Conservation (phyloP, 2,113 vertebrate genomes). For the Cisticola juncidis region DNA sequence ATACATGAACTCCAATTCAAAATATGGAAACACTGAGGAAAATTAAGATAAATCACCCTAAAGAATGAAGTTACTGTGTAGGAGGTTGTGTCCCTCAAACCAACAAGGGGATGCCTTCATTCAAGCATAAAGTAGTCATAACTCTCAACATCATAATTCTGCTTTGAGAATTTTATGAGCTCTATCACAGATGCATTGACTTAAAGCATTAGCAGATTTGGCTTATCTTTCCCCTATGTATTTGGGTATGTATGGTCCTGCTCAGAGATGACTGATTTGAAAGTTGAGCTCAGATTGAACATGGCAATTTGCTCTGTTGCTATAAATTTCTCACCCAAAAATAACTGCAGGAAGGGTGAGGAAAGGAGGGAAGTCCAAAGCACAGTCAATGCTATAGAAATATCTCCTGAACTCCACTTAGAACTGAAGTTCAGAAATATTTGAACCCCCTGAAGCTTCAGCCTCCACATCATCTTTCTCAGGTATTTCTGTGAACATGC, state of each 20-base stretch:
- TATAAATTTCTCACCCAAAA: not conserved
- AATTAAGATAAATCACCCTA: constrained; percentile 33
- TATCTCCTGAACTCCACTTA: not conserved
- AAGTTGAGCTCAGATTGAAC: constrained; percentile 20
- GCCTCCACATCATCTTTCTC: not conserved
- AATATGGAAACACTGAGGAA: not conserved
- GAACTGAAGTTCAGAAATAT: not conserved
- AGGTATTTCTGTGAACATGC: not conserved
- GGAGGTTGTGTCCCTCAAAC: constrained; percentile 24
- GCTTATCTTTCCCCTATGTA: constrained; percentile 5
- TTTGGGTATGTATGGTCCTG: not conserved
- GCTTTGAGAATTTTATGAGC: constrained; percentile 31
- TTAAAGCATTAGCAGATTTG: constrained; percentile 8
- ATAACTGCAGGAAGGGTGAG: not conserved
- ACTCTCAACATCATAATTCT: not conserved
- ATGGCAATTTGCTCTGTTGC: not conserved
- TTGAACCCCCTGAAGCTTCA: not conserved
- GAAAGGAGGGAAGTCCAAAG: not conserved
- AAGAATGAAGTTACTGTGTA: constrained; percentile 5
- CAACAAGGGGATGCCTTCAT: not conserved
- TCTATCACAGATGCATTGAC: constrained; percentile 13
- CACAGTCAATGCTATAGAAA: not conserved
- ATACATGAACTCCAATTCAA: not conserved
- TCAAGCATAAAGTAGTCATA: constrained; percentile 13
- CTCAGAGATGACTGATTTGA: not conserved